These are phyloP conservation scores for Bombus breviceps DNA, from an alignment of 1,140 invertebrate species.

Conservation along the genomic window DNA sequence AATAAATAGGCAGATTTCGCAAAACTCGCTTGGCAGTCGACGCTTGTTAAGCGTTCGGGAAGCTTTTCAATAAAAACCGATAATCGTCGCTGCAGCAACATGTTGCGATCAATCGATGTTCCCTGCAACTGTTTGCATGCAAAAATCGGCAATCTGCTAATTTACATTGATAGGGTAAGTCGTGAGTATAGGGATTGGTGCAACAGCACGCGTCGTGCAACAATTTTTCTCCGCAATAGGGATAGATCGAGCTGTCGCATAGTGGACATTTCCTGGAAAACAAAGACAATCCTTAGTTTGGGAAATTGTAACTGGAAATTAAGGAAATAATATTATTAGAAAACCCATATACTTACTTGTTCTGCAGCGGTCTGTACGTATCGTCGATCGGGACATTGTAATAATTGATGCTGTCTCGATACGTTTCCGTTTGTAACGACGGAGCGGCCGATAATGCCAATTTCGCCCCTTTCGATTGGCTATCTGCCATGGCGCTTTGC, in stretches of 20 bases:
- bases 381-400: constrained; percentile 17
- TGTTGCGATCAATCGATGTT: constrained; percentile 87
- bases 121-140: constrained; percentile 88
- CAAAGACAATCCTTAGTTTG: neutral
- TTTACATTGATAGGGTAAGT: constrained; percentile 85
- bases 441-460: neutral
- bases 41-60: neutral
- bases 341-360: constrained; percentile 18
- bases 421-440: neutral
- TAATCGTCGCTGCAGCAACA: constrained; percentile 87
- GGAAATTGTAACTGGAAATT: too few relatives aligned
- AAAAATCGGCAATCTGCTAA: constrained; percentile 88
- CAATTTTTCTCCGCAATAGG: constrained; percentile 89
- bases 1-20: neutral
- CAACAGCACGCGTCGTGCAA: constrained; percentile 90
- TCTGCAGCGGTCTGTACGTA: constrained; percentile 5
- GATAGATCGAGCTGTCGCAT: constrained; percentile 89
- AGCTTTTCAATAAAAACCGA: constrained; percentile 55
- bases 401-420: neutral
- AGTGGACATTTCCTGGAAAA: constrained; percentile 84
- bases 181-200: constrained; percentile 74
- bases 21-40: neutral
- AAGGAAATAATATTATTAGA: too few relatives aligned
- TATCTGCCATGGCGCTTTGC: neutral
- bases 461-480: neutral